Evolutionary conservation across 1,140 invertebrate genomes (phyloP).

Genomic region (Psix sp.): DNA sequence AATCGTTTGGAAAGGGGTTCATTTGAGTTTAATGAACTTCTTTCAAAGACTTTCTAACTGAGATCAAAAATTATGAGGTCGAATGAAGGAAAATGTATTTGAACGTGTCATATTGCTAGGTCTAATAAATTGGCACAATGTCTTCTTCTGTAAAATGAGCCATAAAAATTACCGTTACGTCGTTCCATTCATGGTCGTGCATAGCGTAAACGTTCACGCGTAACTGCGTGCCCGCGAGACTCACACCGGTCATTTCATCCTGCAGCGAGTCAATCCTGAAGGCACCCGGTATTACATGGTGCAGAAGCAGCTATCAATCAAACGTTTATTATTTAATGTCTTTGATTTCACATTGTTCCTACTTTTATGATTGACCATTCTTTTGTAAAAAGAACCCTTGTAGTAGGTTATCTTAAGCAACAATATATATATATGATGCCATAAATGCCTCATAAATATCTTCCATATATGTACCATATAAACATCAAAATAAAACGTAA

Average conservation of each 20-base stretch:
- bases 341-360: too few species aligned
- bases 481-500: too few species aligned
- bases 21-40: too few species aligned
- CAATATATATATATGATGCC: too few species aligned
- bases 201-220: slow-evolving; percentile 89
- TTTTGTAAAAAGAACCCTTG: neutral
- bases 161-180: slow-evolving; percentile 81
- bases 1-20: too few species aligned
- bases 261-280: slow-evolving; percentile 86
- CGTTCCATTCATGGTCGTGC: slow-evolving; percentile 91
- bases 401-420: too few species aligned
- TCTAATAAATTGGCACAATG: slow-evolving; percentile 21
- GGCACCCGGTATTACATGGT: slow-evolving; percentile 89
- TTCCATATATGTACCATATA: too few species aligned
- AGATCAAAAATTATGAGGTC: too few species aligned
- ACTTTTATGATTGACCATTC: slow-evolving; percentile 1
- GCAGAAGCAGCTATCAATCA: slow-evolving; percentile 82
- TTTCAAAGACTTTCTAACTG: too few species aligned
- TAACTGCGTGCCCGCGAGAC: slow-evolving; percentile 88
- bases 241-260: slow-evolving; percentile 92
- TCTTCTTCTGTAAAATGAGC: slow-evolving; percentile 26
- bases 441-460: too few species aligned
- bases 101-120: too few species aligned
- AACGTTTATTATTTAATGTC: slow-evolving; percentile 41
- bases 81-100: too few species aligned